These are phyloP conservation scores for Drosophila ironensis DNA, from an alignment of 1,140 invertebrate species.

Conservation along the genomic window DNA sequence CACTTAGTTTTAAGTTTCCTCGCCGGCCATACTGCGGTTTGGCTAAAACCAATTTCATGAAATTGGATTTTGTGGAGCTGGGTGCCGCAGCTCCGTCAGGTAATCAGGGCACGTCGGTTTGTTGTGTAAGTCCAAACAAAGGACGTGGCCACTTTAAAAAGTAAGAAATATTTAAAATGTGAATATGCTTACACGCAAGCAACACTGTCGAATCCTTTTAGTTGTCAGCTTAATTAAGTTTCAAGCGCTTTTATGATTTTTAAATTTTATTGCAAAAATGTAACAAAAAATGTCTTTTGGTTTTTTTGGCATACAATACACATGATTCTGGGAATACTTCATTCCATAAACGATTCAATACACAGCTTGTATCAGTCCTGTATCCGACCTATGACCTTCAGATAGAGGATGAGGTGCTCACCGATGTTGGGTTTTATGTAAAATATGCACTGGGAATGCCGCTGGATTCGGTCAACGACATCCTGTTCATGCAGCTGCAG, in stretches of 20 bases:
- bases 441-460: constrained; percentile 68
- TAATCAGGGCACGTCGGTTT: not conserved
- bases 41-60: constrained; percentile 59
- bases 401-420: constrained; percentile 67
- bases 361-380: constrained; percentile 14
- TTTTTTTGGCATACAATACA: constrained; percentile 48
- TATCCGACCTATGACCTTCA: constrained; percentile 60
- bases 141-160: no score
- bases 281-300: constrained; percentile 48
- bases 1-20: constrained; percentile 60
- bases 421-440: constrained; percentile 68
- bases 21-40: constrained; percentile 24
- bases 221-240: not conserved
- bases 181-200: no score
- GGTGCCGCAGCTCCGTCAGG: not conserved
- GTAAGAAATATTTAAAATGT: no score
- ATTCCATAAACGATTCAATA: constrained; percentile 5
- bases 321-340: constrained; percentile 38
- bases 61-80: constrained; percentile 46
- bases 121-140: no score
- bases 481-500: constrained; percentile 46
- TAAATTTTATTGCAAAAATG: constrained; percentile 50
- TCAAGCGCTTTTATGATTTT: not conserved
- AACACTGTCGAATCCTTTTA: no score
- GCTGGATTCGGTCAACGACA: constrained; percentile 28